phyloP scores from a whole-genome alignment of 2,797 vertebrate genomes.

The Girardinus metallicus region DNA sequence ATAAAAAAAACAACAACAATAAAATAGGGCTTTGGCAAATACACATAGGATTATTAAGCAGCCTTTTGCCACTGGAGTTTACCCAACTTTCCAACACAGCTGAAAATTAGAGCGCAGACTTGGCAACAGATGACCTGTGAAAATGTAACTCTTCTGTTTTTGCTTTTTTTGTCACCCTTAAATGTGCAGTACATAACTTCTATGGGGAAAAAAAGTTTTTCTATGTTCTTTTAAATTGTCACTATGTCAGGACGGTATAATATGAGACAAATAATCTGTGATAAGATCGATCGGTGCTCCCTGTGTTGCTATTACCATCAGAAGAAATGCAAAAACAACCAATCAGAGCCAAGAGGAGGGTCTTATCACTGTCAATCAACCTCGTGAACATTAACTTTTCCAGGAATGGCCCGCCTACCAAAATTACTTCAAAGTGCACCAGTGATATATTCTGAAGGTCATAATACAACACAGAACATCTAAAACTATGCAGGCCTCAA shows the following conservation, averaged over 20 bases:
- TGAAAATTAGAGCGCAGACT: slow-evolving; percentile 47
- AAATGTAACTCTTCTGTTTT: not conserved
- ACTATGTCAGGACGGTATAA: no score
- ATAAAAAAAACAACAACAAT: slow-evolving; percentile 45
- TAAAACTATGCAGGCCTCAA: not conserved
- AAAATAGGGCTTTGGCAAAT: slow-evolving; percentile 65
- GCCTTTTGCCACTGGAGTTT: slow-evolving; percentile 34
- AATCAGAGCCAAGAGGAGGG: no score
- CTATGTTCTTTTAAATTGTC: no score
- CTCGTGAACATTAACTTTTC: not conserved
- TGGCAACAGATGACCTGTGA: slow-evolving; percentile 28
- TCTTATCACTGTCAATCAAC: no score
- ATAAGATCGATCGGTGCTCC: no score
- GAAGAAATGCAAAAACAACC: no score
- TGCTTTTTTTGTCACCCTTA: not conserved
- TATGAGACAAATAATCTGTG: no score
- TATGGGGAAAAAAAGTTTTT: no score
- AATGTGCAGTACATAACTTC: no score
- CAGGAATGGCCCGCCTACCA: not conserved
- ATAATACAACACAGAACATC: not conserved
- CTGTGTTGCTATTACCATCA: no score
- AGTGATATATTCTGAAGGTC: not conserved
- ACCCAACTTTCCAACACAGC: slow-evolving; percentile 42
- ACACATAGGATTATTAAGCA: slow-evolving; percentile 63
- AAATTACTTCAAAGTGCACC: not conserved